A percentile compares a stretch with the other conserved stretches of the same genome.
Evolutionary conservation across 2,888 invertebrate species (phyloP).

Genomic region (Acanthacorydalis orientalis): DNA sequence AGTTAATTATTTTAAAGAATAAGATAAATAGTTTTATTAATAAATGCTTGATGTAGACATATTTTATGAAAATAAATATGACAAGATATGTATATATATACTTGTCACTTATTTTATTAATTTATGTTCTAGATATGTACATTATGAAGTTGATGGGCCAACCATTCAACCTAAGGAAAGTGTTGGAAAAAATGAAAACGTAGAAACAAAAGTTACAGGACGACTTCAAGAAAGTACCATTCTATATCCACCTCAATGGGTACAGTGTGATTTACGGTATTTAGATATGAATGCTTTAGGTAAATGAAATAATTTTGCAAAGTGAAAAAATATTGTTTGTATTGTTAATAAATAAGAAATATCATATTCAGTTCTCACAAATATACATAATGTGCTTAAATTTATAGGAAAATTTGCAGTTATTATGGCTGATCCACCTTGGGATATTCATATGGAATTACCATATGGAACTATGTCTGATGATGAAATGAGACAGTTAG

Average conservation of each 20-base stretch:
- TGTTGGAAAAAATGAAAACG: slow-evolving; percentile 17
- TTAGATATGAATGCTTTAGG: slow-evolving; percentile 83
- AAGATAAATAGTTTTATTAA: neutral
- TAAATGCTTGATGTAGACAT: too few relatives aligned
- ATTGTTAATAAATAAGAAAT: too few relatives aligned
- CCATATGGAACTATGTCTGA: slow-evolving; percentile 98
- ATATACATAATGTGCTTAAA: slow-evolving; percentile 21
- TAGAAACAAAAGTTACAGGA: slow-evolving; percentile 12
- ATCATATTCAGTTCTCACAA: too few relatives aligned
- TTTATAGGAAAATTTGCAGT: slow-evolving; percentile 83
- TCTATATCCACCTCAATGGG: slow-evolving; percentile 85
- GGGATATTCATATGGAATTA: slow-evolving; percentile 99
- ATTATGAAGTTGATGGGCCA: slow-evolving; percentile 82
- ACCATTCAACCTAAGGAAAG: slow-evolving; percentile 31
- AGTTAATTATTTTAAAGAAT: neutral
- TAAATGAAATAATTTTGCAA: slow-evolving; percentile 12
- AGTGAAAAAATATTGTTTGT: too few relatives aligned
- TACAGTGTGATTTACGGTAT: slow-evolving; percentile 87
- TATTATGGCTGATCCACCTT: slow-evolving; percentile 97
- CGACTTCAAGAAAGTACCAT: slow-evolving; percentile 35
- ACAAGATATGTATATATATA: too few relatives aligned
- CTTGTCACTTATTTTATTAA: too few relatives aligned
- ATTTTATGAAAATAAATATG: too few relatives aligned
- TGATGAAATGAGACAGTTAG: slow-evolving; percentile 92
- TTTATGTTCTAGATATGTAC: slow-evolving; percentile 57